Evolutionary conservation across 2,113 vertebrate genomes (phyloP), one percentile per base, ranked within the genome.

Genomic region (Lasiurus borealis): DNA sequence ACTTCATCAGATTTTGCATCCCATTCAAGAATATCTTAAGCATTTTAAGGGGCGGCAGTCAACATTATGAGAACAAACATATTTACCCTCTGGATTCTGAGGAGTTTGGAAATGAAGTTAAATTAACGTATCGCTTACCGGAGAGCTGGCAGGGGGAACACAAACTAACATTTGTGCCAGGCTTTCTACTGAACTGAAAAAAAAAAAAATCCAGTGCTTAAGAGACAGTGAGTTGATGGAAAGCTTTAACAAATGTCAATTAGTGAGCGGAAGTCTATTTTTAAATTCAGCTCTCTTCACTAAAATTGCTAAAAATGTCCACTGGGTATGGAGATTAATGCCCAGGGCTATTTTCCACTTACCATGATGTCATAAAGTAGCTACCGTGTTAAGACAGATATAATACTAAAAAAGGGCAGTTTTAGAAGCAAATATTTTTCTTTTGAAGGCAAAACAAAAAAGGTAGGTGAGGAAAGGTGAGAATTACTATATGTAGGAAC

Each of bases 241-340:
- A 57, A 89, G 90, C 52, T 80, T 80, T 31, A 46, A 89, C 71
- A 46, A 78, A 89, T 46, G 80, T 40, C 88, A 73, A n/a, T 82
- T 36, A 69, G 75, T 50, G 57, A 88, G 57, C 10, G 6, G 36
- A 94, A 83, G 82, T 87, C 88, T 73, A 83, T 76, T 89, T 92
- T 93, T 34, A 91, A 84, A 76, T 11, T 36, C 64, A 8, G 72
- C 36, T 92, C 52, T 34, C 73, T 25, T 88, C 73, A 57, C 34
- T 75, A 44, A 29, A 66, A 36, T 29, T 14, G 90, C 54, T 64
- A 44, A 86, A 75, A 52, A 66, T 11, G 36, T 1, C 72, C 6
- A 2, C 48, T 23, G 80, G 82, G 82, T 3, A 34, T 29, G 16
- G 44, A 73, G 80, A 46, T n/a, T 0, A 21, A 81, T 23, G 66